Base-by-base conservation (phyloP, 1,140 invertebrate species). In the Panulirus ornatus region DNA sequence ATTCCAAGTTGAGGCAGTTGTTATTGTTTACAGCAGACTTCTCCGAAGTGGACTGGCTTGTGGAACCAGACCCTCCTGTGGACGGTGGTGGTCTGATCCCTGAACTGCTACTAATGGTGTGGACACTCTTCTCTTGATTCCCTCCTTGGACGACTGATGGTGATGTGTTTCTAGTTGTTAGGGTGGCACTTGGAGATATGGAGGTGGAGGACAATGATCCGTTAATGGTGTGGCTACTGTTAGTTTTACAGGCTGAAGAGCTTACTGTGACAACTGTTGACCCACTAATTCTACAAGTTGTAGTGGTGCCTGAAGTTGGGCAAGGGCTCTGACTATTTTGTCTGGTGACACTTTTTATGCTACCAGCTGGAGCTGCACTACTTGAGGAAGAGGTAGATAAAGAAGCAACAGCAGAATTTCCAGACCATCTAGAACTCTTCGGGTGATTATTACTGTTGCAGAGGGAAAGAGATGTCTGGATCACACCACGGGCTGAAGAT, bases 121-220 rank as follows among this genome's bases (percentile, higher is more conserved):
- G 79, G 66, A 71, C 63, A 42, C 51, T 73, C 51, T 89, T 89
- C 19, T 89, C 87, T 82, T 58, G 54, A 40, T 66, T 87, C 54
- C 44, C 84, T 87, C 42, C 71, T 11, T 83, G 75, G 75, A 88
- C 87, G 54, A 82, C 79, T 82, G 63, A 44, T n/a, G 78, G 66
- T 22, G 79, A 82, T 89, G 87, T 89, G 87, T 89, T 89, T 89
- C 87, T 89, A 66, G 63, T 66, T 27, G 78, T 71, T 40, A 36
- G 58, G 54, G 70, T 82, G 70, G 87, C 79, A 73, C 58, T 83
- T 51, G 75, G 38, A 71, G 87, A 47, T 30, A 40, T 51, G n/a
- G 79, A 27, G n/a, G 79, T 82, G 63, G 75, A 82, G 22, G 78
- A 36, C 22, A 19, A 38, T 84, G 42, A 51, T 51, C 84, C 78